These are phyloP conservation scores for Ennomos quercinarius DNA, from an alignment of 2,888 invertebrate species.

Conservation along the genomic window DNA sequence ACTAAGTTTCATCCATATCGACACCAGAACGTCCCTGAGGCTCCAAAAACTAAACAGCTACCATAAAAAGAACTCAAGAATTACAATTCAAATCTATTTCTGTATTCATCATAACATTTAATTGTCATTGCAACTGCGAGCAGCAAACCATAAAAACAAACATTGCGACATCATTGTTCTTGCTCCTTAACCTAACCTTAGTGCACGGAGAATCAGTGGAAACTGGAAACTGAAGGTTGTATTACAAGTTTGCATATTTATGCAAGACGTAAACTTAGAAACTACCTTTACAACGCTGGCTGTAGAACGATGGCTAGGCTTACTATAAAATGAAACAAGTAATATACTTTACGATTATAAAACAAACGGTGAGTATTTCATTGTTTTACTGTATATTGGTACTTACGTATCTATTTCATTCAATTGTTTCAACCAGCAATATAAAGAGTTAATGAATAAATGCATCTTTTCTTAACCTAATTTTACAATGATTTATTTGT, in stretches of 20 bases:
- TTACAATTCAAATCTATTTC: too few species aligned
- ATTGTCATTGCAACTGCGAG: conserved; percentile 14
- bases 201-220: conserved; percentile 50
- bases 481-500: too few species aligned
- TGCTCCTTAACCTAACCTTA: conserved; percentile 61
- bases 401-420: too few species aligned
- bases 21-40: too few species aligned
- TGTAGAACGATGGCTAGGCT: neutral
- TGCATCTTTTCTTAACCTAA: too few species aligned
- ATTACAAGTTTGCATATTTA: conserved; percentile 50
- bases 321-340: conserved; percentile 10
- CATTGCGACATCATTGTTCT: conserved; percentile 45
- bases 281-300: conserved; percentile 18
- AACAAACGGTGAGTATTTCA: too few species aligned
- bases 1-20: too few species aligned
- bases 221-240: conserved; percentile 62
- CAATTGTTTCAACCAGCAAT: too few species aligned
- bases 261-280: neutral
- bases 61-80: too few species aligned
- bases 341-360: conserved; percentile 4
- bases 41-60: too few species aligned
- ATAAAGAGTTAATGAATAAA: too few species aligned
- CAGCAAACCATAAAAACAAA: conserved; percentile 14
- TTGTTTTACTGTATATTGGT: too few species aligned
- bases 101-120: conserved; percentile 1